Percentiles rank a stretch among this genome's conserved stretches.
These are phyloP conservation scores for Thripadectes ignobilis DNA, from an alignment of 2,797 vertebrate species.

Conservation along the genomic window DNA sequence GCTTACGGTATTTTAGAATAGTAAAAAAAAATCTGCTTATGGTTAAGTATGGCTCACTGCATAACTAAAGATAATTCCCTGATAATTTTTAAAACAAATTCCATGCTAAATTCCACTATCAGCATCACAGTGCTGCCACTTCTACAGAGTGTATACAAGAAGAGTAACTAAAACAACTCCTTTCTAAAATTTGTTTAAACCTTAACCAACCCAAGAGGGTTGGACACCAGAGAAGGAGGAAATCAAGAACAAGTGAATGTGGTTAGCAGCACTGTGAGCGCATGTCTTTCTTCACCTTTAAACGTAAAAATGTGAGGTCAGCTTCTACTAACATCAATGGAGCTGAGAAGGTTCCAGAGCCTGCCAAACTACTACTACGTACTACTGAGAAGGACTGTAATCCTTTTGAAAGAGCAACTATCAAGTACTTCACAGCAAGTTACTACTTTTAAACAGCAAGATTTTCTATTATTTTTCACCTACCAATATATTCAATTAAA, in stretches of 20 bases:
- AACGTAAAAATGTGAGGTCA: not conserved
- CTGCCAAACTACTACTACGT: not conserved
- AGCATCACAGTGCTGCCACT: not conserved
- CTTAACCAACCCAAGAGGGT: not conserved
- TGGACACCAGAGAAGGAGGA: not conserved
- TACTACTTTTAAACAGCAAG: not conserved
- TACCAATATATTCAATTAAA: not conserved
- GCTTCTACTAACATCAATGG: not conserved
- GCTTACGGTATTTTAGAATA: constrained; percentile 66
- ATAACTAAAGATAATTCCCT: constrained; percentile 37
- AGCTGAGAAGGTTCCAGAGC: not conserved
- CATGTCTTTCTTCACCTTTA: not conserved
- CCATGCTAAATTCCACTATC: not conserved
- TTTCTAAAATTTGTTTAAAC: not conserved
- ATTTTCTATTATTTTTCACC: not conserved
- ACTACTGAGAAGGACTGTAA: not conserved
- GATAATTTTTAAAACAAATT: not conserved
- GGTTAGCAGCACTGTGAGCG: not conserved
- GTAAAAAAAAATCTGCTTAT: not conserved
- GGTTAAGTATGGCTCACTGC: constrained; percentile 18
- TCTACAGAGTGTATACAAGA: not conserved
- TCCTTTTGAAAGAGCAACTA: not conserved
- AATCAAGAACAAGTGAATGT: not conserved
- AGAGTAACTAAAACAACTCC: not conserved
- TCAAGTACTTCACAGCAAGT: not conserved